These are phyloP conservation scores for Melanotaenia parkinsoni DNA, from an alignment of 2,797 vertebrate genomes.

Conservation along the genomic window DNA sequence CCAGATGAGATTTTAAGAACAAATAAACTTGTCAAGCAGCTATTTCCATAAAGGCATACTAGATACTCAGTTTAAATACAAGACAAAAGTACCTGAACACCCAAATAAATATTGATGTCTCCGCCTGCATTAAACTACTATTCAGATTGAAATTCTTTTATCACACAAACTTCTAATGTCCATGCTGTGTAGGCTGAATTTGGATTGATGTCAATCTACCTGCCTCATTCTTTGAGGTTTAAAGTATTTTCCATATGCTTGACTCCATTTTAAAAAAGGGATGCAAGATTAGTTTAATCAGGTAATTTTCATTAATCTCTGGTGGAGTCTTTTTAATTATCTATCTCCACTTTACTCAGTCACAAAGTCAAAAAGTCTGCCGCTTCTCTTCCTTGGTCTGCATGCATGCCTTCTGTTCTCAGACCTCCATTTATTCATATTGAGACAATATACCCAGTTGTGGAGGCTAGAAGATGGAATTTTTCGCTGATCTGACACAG, in stretches of 20 bases:
- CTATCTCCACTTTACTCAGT: neutral
- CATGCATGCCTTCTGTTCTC: neutral
- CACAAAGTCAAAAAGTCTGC: neutral
- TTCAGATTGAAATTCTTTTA: neutral
- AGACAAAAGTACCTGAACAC: neutral
- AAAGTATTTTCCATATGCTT: neutral
- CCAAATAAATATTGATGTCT: neutral
- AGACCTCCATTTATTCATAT: slow-evolving; percentile 11
- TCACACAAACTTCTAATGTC: neutral
- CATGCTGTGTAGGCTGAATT: neutral
- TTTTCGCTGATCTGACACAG: slow-evolving; percentile 2
- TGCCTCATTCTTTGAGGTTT: neutral
- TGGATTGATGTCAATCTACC: neutral
- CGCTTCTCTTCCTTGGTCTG: slow-evolving; percentile 2
- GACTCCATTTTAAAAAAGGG: neutral
- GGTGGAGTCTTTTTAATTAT: neutral
- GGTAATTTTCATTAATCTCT: neutral
- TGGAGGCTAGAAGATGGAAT: slow-evolving; percentile 3
- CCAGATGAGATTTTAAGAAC: neutral
- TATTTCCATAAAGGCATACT: neutral
- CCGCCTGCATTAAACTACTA: neutral
- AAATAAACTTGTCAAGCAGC: neutral
- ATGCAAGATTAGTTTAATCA: neutral
- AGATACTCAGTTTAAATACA: neutral
- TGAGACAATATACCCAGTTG: slow-evolving; percentile 26